Conservation (phyloP, 2,113 vertebrate species). For the Ptychochromis oligacanthus region DNA sequence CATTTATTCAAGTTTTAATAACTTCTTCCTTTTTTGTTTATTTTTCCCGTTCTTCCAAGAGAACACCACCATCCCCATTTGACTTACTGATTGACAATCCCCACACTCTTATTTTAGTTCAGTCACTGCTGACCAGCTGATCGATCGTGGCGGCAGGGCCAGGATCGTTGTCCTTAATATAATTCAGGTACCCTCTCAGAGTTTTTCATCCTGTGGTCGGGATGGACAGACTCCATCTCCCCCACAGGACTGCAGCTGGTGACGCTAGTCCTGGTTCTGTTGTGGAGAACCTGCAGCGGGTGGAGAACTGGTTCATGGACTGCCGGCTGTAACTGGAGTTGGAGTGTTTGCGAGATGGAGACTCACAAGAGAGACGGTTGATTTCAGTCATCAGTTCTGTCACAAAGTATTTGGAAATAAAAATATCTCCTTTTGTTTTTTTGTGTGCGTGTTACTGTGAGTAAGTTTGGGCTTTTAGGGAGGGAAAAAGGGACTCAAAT, state of each 20-base stretch:
- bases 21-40: not conserved
- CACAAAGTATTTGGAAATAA: not conserved
- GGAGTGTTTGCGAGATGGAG: no score
- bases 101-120: not conserved
- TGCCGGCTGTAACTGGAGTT: no score
- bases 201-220: no score
- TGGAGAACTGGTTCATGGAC: no score
- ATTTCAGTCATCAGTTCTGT: not conserved
- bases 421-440: not conserved
- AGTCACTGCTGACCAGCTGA: no score
- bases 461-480: not conserved
- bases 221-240: no score
- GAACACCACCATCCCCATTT: not conserved
- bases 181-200: rapidly evolving
- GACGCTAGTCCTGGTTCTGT: no score
- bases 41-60: not conserved
- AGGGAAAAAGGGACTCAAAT: no score
- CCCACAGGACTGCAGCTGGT: no score
- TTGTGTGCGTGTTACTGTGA: not conserved
- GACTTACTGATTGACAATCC: rapidly evolving
- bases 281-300: no score
- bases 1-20: not conserved
- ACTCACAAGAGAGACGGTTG: not conserved
- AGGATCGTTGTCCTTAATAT: not conserved
- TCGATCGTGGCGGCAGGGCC: no score